Percentiles rank a stretch among this genome's conserved stretches.
These are phyloP conservation scores for Phortica okadai DNA, from an alignment of 2,888 invertebrate species.

Conservation along the genomic window DNA sequence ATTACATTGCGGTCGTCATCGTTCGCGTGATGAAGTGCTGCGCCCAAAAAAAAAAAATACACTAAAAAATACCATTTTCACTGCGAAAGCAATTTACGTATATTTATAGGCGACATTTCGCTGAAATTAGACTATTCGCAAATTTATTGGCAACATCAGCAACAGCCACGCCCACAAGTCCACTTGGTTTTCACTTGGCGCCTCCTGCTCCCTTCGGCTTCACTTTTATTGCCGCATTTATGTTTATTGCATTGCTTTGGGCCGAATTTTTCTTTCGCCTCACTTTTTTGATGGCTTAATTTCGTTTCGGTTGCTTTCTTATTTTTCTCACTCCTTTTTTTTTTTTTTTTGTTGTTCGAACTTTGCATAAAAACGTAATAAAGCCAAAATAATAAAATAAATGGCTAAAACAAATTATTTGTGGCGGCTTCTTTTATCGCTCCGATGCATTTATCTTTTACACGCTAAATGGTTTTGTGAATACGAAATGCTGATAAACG, in stretches of 20 bases:
- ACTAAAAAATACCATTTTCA: slow-evolving; percentile 26
- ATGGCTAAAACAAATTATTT: slow-evolving; percentile 56
- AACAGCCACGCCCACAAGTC: not conserved
- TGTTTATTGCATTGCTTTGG: slow-evolving; percentile 21
- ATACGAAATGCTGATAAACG: not conserved
- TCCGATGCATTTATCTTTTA: not conserved
- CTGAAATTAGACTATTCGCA: slow-evolving; percentile 47
- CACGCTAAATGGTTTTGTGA: not conserved
- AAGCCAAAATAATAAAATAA: slow-evolving; percentile 62
- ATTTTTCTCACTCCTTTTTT: not conserved
- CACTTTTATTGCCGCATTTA: slow-evolving; percentile 26
- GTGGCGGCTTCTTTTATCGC: slow-evolving; percentile 9
- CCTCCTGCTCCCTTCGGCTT: not conserved
- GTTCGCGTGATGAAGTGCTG: slow-evolving; percentile 36
- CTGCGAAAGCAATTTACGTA: slow-evolving; percentile 37
- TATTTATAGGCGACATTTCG: slow-evolving; percentile 67
- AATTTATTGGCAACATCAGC: slow-evolving; percentile 66
- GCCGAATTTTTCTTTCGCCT: not conserved
- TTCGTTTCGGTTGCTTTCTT: slow-evolving; percentile 27
- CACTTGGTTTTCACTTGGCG: too few species aligned
- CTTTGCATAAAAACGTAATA: slow-evolving; percentile 49
- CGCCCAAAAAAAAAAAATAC: not conserved
- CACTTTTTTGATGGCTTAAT: slow-evolving; percentile 17
- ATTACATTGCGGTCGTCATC: slow-evolving; percentile 70
- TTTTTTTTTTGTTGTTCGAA: not conserved